These are phyloP conservation scores for Pipistrellus pipistrellus DNA, from an alignment of 2,797 vertebrate species.

Conservation along the genomic window DNA sequence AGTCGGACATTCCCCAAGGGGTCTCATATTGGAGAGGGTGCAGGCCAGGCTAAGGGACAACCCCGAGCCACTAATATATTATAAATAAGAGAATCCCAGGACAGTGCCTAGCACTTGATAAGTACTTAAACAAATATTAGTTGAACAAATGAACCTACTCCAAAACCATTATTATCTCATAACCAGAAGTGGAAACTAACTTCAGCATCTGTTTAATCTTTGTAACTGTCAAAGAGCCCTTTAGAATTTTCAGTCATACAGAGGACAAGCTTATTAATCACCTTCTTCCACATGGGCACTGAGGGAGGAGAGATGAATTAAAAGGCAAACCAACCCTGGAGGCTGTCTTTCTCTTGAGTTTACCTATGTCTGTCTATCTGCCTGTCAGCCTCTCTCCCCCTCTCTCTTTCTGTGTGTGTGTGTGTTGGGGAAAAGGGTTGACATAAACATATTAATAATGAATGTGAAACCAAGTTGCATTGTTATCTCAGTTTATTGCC, in stretches of 20 bases:
- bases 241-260: slow-evolving; percentile 51
- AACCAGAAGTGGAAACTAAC: slow-evolving; percentile 61
- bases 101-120: neutral
- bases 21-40: too few species aligned
- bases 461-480: slow-evolving; percentile 17
- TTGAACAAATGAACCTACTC: slow-evolving; percentile 45
- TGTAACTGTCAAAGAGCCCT: slow-evolving; percentile 28
- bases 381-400: neutral
- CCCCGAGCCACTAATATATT: neutral
- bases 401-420: too few species aligned
- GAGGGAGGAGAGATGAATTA: slow-evolving; percentile 40
- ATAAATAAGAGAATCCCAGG: slow-evolving; percentile 50
- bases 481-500: slow-evolving; percentile 44
- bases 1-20: too few species aligned
- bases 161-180: slow-evolving; percentile 53
- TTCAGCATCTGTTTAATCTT: slow-evolving; percentile 63
- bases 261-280: slow-evolving; percentile 57
- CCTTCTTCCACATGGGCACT: slow-evolving; percentile 44
- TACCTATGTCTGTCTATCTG: neutral
- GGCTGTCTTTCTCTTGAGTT: slow-evolving; percentile 27
- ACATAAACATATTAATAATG: slow-evolving; percentile 48
- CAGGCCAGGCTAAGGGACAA: too few species aligned
- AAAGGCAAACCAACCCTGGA: slow-evolving; percentile 11
- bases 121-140: slow-evolving; percentile 31
- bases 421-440: neutral